These are phyloP conservation scores for Esperia sulphurella DNA, from an alignment of 2,888 invertebrate genomes.

Conservation along the genomic window DNA sequence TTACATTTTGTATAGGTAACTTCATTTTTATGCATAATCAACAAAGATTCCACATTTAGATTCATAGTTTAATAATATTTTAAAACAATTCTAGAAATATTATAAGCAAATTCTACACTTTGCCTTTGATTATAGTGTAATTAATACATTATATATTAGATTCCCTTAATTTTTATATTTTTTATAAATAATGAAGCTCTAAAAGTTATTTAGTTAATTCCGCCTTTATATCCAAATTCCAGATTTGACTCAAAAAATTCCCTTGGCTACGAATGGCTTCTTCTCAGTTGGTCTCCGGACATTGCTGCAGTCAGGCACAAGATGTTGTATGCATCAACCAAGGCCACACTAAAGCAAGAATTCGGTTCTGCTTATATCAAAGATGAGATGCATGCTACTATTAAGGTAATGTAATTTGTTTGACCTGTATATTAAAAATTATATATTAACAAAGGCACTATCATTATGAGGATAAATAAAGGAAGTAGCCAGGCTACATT, in stretches of 20 bases:
- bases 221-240: conserved; percentile 25
- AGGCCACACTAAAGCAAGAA: conserved; percentile 97
- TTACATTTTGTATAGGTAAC: conserved; percentile 91
- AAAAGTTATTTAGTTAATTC: too few species aligned
- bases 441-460: background rate
- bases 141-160: too few species aligned
- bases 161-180: too few species aligned
- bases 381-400: conserved; percentile 95
- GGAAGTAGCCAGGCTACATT: too few species aligned
- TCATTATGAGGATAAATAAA: too few species aligned
- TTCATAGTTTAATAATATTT: too few species aligned
- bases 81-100: too few species aligned
- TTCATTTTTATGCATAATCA: too few species aligned
- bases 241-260: conserved; percentile 88
- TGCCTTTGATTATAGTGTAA: too few species aligned
- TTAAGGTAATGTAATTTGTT: conserved; percentile 80
- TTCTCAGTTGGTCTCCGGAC: conserved; percentile 97
- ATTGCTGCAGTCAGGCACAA: conserved; percentile 94
- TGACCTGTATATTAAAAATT: background rate
- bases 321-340: conserved; percentile 98
- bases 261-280: conserved; percentile 93
- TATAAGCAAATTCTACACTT: too few species aligned
- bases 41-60: too few species aligned
- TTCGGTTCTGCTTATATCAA: conserved; percentile 97
- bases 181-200: too few species aligned